Base-by-base conservation (phyloP, 92 coral and sea anemone species). In the Isaurus tuberculatus region DNA sequence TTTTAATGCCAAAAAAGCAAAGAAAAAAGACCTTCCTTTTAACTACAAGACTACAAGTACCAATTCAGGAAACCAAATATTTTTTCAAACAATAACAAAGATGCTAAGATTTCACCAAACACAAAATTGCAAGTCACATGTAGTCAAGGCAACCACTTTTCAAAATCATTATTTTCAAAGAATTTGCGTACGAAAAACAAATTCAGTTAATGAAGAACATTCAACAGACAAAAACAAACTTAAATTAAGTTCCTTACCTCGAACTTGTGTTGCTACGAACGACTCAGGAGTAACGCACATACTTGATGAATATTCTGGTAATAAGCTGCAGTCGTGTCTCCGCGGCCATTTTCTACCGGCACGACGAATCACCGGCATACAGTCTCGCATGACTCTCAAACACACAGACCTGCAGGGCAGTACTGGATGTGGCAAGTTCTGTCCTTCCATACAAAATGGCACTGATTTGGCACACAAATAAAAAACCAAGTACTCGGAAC, bases 331-430 rank as follows among this genome's bases (percentile, higher is more conserved):
- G 1, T 82, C 80, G 23, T 91, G 91, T 9, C 88, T 84, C 7
- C 46, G 69, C 0, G 94, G 98, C 95, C 94, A 89, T 5, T 64
- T 20, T 2, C 83, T 48, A 36, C 83, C 79, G 36, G 43, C 86
- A 36, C 28, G 70, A 23, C 72, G 73, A 11, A 95, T 88, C 8
- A 88, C 79, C 34, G 90, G 88, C 53, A 85, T 40, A 51, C 98
- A 95, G 30, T 91, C 95, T 16, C 79, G 79, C 86, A 68, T 83
- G 20, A 95, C 95, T 67, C 80, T 82, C 14, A 84, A 42, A 34
- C 98, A 95, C 19, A 95, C 89, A 0, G 86, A 87, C 9, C 94
- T 90, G 75, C 98, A 95, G 10, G 98, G 98, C 8, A 80, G 73
- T 19, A 94, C 85, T 13, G 98, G 98, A 27, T 69, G 73, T 57